A percentile compares a stretch with the other conserved stretches of the same genome.
These are phyloP conservation scores for Dasyprocta punctata DNA, from an alignment of 2,113 vertebrate genomes.

Conservation along the genomic window DNA sequence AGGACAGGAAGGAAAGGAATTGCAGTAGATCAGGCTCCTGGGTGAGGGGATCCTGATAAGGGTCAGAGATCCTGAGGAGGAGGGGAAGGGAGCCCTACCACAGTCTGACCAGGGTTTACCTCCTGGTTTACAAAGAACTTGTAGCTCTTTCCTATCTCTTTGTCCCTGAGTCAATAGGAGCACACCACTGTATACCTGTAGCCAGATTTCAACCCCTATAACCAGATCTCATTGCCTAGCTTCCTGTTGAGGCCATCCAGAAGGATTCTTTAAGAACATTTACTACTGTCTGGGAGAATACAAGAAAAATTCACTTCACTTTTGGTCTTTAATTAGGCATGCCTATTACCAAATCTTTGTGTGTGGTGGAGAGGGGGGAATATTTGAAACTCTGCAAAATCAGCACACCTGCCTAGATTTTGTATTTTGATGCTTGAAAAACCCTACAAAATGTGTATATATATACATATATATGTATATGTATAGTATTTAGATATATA, in stretches of 20 bases:
- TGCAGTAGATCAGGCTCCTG: too few species aligned
- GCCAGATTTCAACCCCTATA: not conserved
- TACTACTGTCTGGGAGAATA: not conserved
- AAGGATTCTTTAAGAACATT: not conserved
- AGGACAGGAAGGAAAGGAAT: not conserved
- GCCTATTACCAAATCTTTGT: not conserved
- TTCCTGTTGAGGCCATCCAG: accelerated
- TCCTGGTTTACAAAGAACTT: not conserved
- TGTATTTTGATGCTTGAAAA: not conserved
- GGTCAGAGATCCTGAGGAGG: not conserved
- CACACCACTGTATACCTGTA: not conserved
- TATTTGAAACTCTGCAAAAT: not conserved
- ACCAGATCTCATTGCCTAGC: not conserved
- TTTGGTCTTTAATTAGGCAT: not conserved
- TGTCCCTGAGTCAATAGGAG: not conserved
- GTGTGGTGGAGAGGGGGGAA: not conserved
- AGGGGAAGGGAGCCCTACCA: not conserved
- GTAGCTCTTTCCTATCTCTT: not conserved
- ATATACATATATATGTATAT: not conserved
- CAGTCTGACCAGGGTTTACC: not conserved
- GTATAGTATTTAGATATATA: not conserved
- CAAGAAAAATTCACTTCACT: not conserved
- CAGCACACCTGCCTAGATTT: not conserved
- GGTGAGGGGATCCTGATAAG: not conserved
- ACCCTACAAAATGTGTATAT: too few species aligned